Base-by-base conservation (phyloP, 2,888 invertebrate species). In the Azorinus chamasolen region DNA sequence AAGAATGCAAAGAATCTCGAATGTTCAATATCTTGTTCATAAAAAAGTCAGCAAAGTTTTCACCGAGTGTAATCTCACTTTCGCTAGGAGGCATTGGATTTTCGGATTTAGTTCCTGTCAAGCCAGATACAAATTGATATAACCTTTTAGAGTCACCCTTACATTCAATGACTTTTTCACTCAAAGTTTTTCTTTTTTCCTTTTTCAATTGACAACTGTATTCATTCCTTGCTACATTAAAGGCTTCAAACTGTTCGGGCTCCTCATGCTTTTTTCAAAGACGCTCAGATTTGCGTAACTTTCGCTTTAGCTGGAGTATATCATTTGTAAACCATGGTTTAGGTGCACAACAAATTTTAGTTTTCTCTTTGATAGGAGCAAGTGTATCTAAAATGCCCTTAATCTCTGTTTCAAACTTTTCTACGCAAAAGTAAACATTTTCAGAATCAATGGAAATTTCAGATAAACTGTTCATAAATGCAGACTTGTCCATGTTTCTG, bases 31-130 rank as follows among this genome's bases (percentile, higher is more conserved):
- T 68, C 46, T 78, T 72, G 18, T 39, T 24, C 78, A 72, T 64
- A 18, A 78, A 72, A 64, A 43, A 57, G 57, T 77, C 68, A 8
- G 68, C 77, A 57, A 78, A 68, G 22, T 72, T n/a, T 12, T 70
- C 70, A 16, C 59, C 65, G 3, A 55, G 43, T 5, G 53, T 53
- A 18, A 41, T 63, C 18, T 68, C 39, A 22, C 41, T 53, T 39
- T 66, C 58, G n/a, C 22, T 51, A 14, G 25, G 16, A 20, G 66
- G 66, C 53, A 76, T 59, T 5, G 65, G 66, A 45, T 76, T 27
- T 76, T n/a, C 71, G n/a, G 57, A 32, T 37, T 66, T 66, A n/a
- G 59, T 57, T 39, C 77, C 61, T 14, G 76, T 65, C 4, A 70
- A 37, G 14, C 70, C 66, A 54, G 61, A 65, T 41, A 50, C 61